phyloP scores from a whole-genome alignment of 2,888 invertebrate genomes.

The Ischnus inquisitorius region DNA sequence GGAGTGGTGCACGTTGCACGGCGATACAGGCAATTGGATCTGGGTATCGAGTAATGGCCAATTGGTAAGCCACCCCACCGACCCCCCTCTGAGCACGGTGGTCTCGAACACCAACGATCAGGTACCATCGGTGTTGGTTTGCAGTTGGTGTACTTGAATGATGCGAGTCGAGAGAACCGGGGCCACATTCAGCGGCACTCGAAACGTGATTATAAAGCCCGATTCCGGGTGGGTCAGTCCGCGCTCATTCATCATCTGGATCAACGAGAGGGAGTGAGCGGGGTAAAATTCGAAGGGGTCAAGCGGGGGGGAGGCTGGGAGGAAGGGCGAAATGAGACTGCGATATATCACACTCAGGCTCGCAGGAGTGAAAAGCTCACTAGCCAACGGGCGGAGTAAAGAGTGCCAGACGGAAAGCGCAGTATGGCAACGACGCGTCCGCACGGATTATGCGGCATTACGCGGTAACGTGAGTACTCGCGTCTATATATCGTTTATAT shows the following conservation, averaged over 20 bases:
- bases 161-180: slow-evolving; percentile 45
- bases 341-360: slow-evolving; percentile 53
- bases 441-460: slow-evolving; percentile 64
- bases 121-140: slow-evolving; percentile 25
- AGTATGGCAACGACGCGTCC: slow-evolving; percentile 64
- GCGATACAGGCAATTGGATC: slow-evolving; percentile 81
- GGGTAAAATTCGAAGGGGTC: neutral
- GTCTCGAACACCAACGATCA: slow-evolving; percentile 46
- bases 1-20: slow-evolving; percentile 58
- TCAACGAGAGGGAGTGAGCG: slow-evolving; percentile 59
- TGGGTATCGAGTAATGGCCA: slow-evolving; percentile 81
- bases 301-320: neutral
- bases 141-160: slow-evolving; percentile 53
- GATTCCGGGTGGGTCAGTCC: slow-evolving; percentile 72
- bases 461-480: slow-evolving; percentile 16
- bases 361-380: slow-evolving; percentile 51
- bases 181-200: slow-evolving; percentile 54
- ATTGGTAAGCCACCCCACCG: slow-evolving; percentile 73
- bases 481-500: neutral
- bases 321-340: slow-evolving; percentile 32
- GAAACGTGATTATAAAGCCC: slow-evolving; percentile 82
- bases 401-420: slow-evolving; percentile 5
- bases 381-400: slow-evolving; percentile 12
- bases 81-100: slow-evolving; percentile 54
- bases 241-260: slow-evolving; percentile 77